These are phyloP conservation scores for Plodia interpunctella DNA, from an alignment of 1,140 invertebrate genomes.

Conservation along the genomic window DNA sequence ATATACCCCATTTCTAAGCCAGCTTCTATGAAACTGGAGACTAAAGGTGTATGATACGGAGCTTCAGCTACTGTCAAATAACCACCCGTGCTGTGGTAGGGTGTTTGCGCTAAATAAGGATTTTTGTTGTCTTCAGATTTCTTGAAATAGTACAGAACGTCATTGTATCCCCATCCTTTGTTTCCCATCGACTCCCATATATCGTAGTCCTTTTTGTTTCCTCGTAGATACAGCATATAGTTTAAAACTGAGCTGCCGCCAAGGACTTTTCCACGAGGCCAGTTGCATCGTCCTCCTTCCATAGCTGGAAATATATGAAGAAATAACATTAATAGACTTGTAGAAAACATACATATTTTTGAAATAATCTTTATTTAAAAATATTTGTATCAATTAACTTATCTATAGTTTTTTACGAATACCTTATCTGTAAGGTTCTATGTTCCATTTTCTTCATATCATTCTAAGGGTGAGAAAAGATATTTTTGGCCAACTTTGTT, in stretches of 20 bases:
- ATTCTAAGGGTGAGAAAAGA: too few relatives aligned
- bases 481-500: too few relatives aligned
- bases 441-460: too few relatives aligned
- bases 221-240: conserved; percentile 97
- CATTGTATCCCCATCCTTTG: conserved; percentile 92
- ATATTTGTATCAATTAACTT: too few relatives aligned
- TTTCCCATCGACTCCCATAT: conserved; percentile 94
- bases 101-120: conserved; percentile 86
- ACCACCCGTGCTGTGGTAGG: conserved; percentile 87
- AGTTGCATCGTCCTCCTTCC: conserved; percentile 89
- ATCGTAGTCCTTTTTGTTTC: conserved; percentile 96
- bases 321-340: background rate
- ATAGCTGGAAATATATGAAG: conserved; percentile 79
- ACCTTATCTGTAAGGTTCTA: too few relatives aligned
- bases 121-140: conserved; percentile 94
- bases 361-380: too few relatives aligned
- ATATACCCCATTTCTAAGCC: conserved; percentile 94
- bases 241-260: conserved; percentile 88
- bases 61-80: conserved; percentile 91
- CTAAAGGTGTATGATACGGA: conserved; percentile 89
- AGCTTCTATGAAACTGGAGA: conserved; percentile 91
- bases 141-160: conserved; percentile 93
- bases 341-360: background rate
- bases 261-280: conserved; percentile 86
- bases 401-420: too few relatives aligned